A percentile compares a stretch with the other conserved stretches of the same genome.
phyloP scores from a whole-genome alignment of 2,113 vertebrate genomes.

The Colaptes auratus region DNA sequence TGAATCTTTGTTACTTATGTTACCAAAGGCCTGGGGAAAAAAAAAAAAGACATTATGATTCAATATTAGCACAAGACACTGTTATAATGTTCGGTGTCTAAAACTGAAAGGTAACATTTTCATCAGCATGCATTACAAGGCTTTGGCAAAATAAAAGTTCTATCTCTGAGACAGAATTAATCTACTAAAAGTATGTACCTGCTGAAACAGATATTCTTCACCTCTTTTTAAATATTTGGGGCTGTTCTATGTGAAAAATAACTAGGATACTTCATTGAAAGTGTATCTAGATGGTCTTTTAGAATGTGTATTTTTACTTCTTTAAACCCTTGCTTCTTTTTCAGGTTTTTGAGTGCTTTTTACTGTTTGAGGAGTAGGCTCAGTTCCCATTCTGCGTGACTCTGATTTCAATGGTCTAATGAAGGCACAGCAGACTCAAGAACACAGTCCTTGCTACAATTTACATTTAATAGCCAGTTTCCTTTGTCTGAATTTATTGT shows the following conservation, averaged over 20 bases:
- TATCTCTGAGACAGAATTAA: background rate
- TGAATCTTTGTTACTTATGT: background rate
- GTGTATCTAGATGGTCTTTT: background rate
- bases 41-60: background rate
- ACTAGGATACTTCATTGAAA: slow-evolving; percentile 2
- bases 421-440: background rate
- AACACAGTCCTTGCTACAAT: background rate
- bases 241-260: slow-evolving; percentile 12
- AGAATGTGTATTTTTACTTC: background rate
- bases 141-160: background rate
- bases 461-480: background rate
- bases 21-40: background rate
- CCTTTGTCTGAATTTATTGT: background rate
- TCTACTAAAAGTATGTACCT: background rate
- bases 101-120: slow-evolving; percentile 30
- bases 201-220: slow-evolving; percentile 19
- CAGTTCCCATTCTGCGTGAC: background rate
- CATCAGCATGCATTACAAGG: background rate
- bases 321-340: background rate
- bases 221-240: slow-evolving; percentile 13
- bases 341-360: background rate
- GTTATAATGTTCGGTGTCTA: slow-evolving; percentile 19
- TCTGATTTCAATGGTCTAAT: background rate
- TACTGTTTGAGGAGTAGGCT: background rate
- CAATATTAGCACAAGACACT: background rate